These are phyloP conservation scores for Pocillopora grandis DNA, from an alignment of 92 coral and sea anemone genomes.

Conservation along the genomic window DNA sequence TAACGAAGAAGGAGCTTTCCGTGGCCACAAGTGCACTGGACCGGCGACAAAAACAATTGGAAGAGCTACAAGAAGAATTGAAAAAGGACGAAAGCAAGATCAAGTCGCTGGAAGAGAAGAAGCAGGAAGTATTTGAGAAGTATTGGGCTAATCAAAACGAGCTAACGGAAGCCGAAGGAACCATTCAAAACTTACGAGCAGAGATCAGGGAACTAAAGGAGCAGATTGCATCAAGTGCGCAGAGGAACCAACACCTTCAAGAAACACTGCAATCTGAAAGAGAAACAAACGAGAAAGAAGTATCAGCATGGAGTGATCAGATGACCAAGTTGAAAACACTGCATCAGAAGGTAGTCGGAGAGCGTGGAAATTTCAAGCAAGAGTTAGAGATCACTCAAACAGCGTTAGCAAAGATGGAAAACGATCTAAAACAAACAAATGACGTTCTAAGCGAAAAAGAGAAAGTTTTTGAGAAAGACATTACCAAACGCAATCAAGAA, in stretches of 20 bases:
- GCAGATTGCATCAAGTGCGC: constrained; percentile 36
- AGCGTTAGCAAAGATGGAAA: constrained; percentile 43
- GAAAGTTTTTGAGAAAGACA: constrained; percentile 33
- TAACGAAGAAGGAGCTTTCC: constrained; percentile 71
- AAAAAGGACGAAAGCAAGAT: constrained; percentile 63
- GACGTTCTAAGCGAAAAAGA: constrained; percentile 61
- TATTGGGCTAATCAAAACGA: constrained; percentile 77
- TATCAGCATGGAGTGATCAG: constrained; percentile 63
- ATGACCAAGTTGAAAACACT: constrained; percentile 55
- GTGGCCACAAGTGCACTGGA: constrained; percentile 65
- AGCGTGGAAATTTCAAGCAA: constrained; percentile 47
- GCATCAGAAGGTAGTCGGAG: constrained; percentile 42
- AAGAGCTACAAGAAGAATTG: constrained; percentile 65
- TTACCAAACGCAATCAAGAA: constrained; percentile 45
- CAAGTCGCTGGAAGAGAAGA: constrained; percentile 64
- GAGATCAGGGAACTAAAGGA: constrained; percentile 65
- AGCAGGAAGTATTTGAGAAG: constrained; percentile 66
- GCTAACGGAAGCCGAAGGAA: constrained; percentile 66
- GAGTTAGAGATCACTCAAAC: constrained; percentile 58
- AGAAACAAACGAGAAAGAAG: constrained; percentile 74
- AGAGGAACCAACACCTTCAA: constrained; percentile 66
- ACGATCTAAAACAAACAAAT: constrained; percentile 58
- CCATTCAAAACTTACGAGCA: constrained; percentile 55
- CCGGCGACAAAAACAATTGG: constrained; percentile 69
- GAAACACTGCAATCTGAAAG: constrained; percentile 57